Percentiles rank a stretch among this genome's conserved stretches.
Evolutionary conservation across 92 coral and sea anemone genomes (phyloP).

Genomic region (Epizoanthus scotinus): DNA sequence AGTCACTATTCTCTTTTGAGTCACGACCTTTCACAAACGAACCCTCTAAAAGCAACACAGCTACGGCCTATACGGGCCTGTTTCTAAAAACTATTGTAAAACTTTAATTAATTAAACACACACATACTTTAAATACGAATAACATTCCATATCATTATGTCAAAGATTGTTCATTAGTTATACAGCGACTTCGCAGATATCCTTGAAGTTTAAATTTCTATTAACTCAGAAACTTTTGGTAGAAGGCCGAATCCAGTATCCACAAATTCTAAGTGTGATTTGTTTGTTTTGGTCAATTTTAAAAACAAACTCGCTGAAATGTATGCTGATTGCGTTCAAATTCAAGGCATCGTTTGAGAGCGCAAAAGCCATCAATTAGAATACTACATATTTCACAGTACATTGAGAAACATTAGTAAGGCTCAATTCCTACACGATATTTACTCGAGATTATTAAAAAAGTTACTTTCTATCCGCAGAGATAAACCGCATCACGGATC

Average conservation of each 20-base stretch:
- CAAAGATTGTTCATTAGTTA: background rate
- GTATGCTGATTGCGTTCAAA: background rate
- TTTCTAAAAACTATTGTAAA: no score
- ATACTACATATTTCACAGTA: background rate
- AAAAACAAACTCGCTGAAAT: conserved; percentile 10
- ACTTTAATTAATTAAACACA: background rate
- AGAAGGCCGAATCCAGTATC: background rate
- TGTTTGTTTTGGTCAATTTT: conserved; percentile 24
- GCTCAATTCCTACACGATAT: background rate
- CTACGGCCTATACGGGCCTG: no score
- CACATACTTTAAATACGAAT: background rate
- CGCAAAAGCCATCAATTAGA: background rate
- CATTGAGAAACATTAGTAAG: background rate
- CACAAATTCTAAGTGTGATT: background rate
- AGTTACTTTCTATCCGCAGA: background rate
- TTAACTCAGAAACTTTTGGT: background rate
- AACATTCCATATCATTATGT: background rate
- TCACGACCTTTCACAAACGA: no score
- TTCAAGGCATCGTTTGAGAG: no score
- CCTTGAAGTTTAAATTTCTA: conserved; percentile 6
- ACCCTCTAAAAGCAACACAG: no score
- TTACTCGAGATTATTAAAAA: no score
- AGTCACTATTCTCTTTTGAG: no score
- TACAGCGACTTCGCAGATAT: background rate
- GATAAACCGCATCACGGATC: background rate